Evolutionary conservation across 2,888 invertebrate species (phyloP).

Genomic region (Tiliacea aurago): DNA sequence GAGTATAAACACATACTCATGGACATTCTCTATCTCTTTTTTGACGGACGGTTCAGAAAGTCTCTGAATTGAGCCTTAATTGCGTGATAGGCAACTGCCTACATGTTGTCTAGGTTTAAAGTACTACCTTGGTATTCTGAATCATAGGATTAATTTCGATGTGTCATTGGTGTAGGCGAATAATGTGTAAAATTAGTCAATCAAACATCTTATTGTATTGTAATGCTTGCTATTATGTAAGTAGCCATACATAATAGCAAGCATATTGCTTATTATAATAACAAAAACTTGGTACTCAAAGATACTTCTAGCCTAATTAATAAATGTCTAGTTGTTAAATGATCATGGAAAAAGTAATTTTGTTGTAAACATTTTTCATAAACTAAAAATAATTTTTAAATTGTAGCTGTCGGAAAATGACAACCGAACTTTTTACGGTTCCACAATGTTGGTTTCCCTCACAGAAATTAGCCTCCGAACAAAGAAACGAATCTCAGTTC

Average conservation of each 20-base stretch:
- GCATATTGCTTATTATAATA: not conserved
- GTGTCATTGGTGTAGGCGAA: not conserved
- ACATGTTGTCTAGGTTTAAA: not conserved
- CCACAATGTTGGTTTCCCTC: not conserved
- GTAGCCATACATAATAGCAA: too few relatives aligned
- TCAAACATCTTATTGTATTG: constrained; percentile 21
- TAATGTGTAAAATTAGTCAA: not conserved
- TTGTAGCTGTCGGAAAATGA: not conserved
- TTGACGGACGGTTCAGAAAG: not conserved
- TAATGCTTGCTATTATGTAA: not conserved
- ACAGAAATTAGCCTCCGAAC: not conserved
- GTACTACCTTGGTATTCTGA: not conserved
- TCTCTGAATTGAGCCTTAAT: not conserved
- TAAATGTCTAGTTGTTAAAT: not conserved
- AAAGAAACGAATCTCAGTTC: constrained; percentile 2
- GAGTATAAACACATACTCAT: too few relatives aligned
- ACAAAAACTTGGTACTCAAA: not conserved
- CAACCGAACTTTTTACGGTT: not conserved
- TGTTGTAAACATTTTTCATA: not conserved
- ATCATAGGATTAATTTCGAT: not conserved
- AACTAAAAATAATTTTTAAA: not conserved
- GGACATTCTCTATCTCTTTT: not conserved
- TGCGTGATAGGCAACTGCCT: not conserved
- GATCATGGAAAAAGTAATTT: not conserved
- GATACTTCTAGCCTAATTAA: not conserved